phyloP scores from a whole-genome alignment of 30 jellyfish, hydroid and myxozoan species.

The Aurelia coerulea region DNA sequence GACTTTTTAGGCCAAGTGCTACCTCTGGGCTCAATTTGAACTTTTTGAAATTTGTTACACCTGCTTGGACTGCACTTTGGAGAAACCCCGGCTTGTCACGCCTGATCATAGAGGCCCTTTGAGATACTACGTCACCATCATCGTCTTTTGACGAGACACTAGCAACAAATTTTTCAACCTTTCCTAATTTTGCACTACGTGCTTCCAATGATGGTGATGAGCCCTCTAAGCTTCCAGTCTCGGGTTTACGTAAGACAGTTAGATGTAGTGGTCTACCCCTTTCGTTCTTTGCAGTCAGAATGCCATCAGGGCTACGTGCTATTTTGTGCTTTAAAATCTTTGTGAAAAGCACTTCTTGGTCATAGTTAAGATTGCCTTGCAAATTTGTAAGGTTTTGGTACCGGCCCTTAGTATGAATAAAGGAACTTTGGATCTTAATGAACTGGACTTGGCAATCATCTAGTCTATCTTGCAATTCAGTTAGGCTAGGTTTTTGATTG shows the following conservation, averaged over 20 bases:
- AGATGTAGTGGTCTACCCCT: constrained; percentile 17
- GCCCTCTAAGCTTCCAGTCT: neutral
- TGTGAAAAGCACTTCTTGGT: no score
- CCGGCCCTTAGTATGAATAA: no score
- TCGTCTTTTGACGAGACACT: neutral
- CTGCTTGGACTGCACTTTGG: no score
- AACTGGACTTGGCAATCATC: constrained; percentile 17
- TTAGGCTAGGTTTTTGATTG: neutral
- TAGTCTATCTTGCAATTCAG: constrained; percentile 15
- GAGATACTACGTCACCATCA: neutral
- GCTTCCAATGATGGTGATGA: constrained; percentile 7
- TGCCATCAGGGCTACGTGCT: neutral
- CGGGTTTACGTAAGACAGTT: neutral
- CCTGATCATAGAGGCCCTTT: neutral
- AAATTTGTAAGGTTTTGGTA: no score
- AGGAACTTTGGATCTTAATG: neutral
- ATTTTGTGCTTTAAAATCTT: no score
- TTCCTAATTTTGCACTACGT: constrained; percentile 3
- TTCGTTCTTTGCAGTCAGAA: neutral
- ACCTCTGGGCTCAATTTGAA: neutral
- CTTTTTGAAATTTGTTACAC: neutral
- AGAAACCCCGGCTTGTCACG: neutral
- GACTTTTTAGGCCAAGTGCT: neutral
- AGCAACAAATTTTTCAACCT: neutral
- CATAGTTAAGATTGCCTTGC: no score